phyloP scores from a whole-genome alignment of 2,888 invertebrate genomes.

The Argynnis bischoffii region DNA sequence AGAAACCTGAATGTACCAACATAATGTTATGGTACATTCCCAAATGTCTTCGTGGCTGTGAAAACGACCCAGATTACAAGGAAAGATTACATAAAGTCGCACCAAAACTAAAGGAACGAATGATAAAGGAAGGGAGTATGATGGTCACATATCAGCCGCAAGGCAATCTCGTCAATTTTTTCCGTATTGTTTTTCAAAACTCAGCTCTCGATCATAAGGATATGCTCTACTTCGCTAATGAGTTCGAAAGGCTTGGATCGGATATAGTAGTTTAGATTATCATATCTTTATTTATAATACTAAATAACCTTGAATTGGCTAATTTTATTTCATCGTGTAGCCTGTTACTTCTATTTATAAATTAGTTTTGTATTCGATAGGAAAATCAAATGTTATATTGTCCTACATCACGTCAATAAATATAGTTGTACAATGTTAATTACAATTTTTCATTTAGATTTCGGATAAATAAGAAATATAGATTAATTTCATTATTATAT shows the following conservation, averaged over 20 bases:
- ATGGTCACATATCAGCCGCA: constrained; percentile 98
- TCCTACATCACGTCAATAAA: constrained; percentile 13
- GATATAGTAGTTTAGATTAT: constrained; percentile 73
- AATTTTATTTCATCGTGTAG: constrained; percentile 53
- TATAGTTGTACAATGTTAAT: constrained; percentile 3
- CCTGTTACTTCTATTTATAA: constrained; percentile 64
- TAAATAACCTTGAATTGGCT: constrained; percentile 46
- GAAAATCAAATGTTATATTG: constrained; percentile 25
- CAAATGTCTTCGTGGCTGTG: constrained; percentile 83
- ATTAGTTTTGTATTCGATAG: constrained; percentile 37
- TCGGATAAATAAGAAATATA: not conserved
- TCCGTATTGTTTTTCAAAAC: constrained; percentile 96
- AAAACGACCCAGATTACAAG: constrained; percentile 81
- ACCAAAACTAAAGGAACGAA: constrained; percentile 95
- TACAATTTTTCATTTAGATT: not conserved
- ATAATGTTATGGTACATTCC: constrained; percentile 98
- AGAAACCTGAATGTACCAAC: constrained; percentile 95
- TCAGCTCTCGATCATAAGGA: constrained; percentile 92
- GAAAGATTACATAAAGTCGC: constrained; percentile 90
- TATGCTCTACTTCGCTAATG: constrained; percentile 93
- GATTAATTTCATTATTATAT: not conserved
- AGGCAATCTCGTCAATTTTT: constrained; percentile 94
- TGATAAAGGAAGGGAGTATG: constrained; percentile 97
- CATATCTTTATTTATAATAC: constrained; percentile 39
- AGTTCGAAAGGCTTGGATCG: constrained; percentile 92